Evolutionary conservation across 2,113 vertebrate species (phyloP).

Genomic region (Speoplatyrhinus poulsoni): DNA sequence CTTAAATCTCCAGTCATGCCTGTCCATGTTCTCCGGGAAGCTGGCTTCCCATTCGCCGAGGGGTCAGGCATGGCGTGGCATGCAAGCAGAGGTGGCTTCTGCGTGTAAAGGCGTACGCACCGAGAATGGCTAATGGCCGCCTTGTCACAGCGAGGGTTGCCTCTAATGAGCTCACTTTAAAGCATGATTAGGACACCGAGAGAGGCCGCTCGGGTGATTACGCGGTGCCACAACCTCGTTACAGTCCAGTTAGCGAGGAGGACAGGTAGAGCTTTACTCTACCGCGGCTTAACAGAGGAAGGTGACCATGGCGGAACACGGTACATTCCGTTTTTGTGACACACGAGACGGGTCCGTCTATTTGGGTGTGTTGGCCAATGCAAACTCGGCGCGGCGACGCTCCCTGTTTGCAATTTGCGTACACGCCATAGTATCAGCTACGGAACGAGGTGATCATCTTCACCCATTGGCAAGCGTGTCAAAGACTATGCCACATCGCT

Average conservation of each 20-base stretch:
- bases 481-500: neutral
- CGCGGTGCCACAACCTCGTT: slow-evolving; percentile 19
- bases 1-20: slow-evolving; percentile 37
- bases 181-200: slow-evolving; percentile 30
- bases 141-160: slow-evolving; percentile 17
- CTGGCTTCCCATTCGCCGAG: slow-evolving; percentile 41
- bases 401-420: neutral
- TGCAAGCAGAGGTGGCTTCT: slow-evolving; percentile 32
- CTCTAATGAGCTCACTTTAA: slow-evolving; percentile 51
- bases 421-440: neutral
- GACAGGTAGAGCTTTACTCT: neutral
- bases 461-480: neutral
- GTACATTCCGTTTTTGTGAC: neutral
- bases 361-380: neutral
- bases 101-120: slow-evolving; percentile 7
- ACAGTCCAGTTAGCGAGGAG: neutral
- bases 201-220: slow-evolving; percentile 20
- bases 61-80: slow-evolving; percentile 40
- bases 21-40: slow-evolving; percentile 48
- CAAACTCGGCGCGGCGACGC: neutral
- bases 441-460: slow-evolving; percentile 13
- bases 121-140: slow-evolving; percentile 28
- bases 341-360: neutral
- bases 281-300: too few species aligned
- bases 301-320: too few species aligned